These are phyloP conservation scores for Diadophis punctatus DNA, from an alignment of 2,113 vertebrate species.

Conservation along the genomic window DNA sequence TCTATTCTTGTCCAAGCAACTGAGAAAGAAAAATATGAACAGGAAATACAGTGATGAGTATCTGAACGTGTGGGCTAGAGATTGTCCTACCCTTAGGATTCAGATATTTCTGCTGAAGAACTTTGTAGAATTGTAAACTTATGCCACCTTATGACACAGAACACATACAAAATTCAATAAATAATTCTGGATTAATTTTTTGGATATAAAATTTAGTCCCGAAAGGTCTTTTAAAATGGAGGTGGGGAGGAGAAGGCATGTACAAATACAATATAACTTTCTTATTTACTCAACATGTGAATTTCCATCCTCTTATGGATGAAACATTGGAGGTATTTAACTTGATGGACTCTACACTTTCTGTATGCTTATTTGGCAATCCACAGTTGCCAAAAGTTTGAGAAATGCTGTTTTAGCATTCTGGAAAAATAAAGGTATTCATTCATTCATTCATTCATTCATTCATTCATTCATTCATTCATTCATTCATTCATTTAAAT, in stretches of 20 bases:
- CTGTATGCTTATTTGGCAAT: background rate
- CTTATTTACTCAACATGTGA: background rate
- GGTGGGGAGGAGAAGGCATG: background rate
- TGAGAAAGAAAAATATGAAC: background rate
- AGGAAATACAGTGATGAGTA: background rate
- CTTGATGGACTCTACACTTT: background rate
- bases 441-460: background rate
- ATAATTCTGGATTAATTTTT: background rate
- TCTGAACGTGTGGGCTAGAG: background rate
- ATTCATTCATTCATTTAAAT: background rate
- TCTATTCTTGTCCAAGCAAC: background rate
- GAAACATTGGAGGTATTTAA: background rate
- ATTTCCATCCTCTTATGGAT: background rate
- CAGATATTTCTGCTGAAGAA: background rate
- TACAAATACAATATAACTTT: background rate
- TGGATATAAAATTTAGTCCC: background rate
- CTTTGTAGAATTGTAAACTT: background rate
- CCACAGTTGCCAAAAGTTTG: background rate
- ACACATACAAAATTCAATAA: background rate
- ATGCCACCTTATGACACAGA: background rate
- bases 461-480: background rate
- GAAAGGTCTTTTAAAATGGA: background rate
- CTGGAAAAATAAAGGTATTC: background rate
- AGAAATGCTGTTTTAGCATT: background rate
- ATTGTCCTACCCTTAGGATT: background rate